phyloP scores from a whole-genome alignment of 2,888 invertebrate species.

The Cerceris ruficornis region DNA sequence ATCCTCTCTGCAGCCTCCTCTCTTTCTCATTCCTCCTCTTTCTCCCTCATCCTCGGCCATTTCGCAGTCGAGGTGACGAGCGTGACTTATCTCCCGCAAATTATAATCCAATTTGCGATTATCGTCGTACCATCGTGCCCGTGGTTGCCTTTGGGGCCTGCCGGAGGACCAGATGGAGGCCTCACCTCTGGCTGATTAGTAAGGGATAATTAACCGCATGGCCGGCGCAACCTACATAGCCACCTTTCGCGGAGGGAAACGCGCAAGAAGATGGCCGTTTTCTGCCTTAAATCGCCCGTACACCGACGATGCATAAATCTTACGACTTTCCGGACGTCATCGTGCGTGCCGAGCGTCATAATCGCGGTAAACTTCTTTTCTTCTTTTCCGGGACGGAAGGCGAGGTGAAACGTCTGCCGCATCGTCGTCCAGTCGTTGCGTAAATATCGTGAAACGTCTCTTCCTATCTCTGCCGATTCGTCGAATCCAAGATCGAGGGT shows the following conservation, averaged over 20 bases:
- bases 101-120: constrained; percentile 82
- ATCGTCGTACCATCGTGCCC: constrained; percentile 69
- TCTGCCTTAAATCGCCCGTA: neutral
- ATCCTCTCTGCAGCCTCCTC: constrained; percentile 30
- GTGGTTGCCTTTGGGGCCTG: constrained; percentile 62
- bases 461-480: too few relatives aligned
- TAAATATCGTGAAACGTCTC: too few relatives aligned
- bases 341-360: neutral
- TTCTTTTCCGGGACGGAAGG: too few relatives aligned
- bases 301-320: constrained; percentile 18
- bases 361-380: too few relatives aligned
- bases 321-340: constrained; percentile 3
- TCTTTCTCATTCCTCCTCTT: constrained; percentile 7
- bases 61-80: constrained; percentile 78
- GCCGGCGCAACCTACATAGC: constrained; percentile 41
- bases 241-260: constrained; percentile 36
- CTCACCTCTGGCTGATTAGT: constrained; percentile 67
- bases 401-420: too few relatives aligned
- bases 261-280: constrained; percentile 1
- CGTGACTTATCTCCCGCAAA: constrained; percentile 80
- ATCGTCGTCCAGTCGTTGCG: too few relatives aligned
- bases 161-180: constrained; percentile 62
- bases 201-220: constrained; percentile 65
- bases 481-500: too few relatives aligned
- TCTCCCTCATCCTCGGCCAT: constrained; percentile 57